Evolutionary conservation across 1,140 invertebrate genomes (phyloP), one percentile per base, ranked within the genome.

Genomic region (Pemphigus obesinymphae): DNA sequence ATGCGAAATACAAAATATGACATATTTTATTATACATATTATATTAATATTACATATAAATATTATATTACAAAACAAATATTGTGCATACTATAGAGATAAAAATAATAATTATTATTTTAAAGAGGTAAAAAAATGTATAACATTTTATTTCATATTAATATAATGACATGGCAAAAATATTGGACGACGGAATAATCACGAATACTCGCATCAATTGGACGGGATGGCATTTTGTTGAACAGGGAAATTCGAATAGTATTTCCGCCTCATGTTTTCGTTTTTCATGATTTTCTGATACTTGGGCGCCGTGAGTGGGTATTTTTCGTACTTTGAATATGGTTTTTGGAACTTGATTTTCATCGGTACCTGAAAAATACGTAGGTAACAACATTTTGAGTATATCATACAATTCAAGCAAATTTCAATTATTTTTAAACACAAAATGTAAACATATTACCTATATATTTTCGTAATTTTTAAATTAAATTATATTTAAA

Each of bases 331-430:
- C 0, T 80, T 80, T 0, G 76, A 80, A 80, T 63, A 80, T 29
- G 76, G 76, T 61, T 61, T 80, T 45, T 80, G 76, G 26, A 80
- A 61, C 37, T 78, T 78, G 7, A 82, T 78, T 70, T 80, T 61
- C 82, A 82, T 80, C 15, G 82, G 82, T 20, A 82, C 75, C 82
- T 82, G 20, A 34, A 66, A 82, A 34, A 31, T 37, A 45, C 6
- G 17, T 55, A 34, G 1, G 29, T n/a, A 53, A 40, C 23, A 6
- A 68, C 17, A 40, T 68, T 68, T n/a, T n/a, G n/a, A 40, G 1
- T n/a, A 3, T 48, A 17, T 50, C n/a, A 20, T n/a, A 3, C 11
- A 10, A 55, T 34, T n/a, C 11, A 40, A 53, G 6, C n/a, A 75
- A 23, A n/a, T 43, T 50, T 50, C 26, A 40, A 17, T 8, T n/a